phyloP scores from a whole-genome alignment of 2,113 vertebrate species.

The Neotoma lepida region DNA sequence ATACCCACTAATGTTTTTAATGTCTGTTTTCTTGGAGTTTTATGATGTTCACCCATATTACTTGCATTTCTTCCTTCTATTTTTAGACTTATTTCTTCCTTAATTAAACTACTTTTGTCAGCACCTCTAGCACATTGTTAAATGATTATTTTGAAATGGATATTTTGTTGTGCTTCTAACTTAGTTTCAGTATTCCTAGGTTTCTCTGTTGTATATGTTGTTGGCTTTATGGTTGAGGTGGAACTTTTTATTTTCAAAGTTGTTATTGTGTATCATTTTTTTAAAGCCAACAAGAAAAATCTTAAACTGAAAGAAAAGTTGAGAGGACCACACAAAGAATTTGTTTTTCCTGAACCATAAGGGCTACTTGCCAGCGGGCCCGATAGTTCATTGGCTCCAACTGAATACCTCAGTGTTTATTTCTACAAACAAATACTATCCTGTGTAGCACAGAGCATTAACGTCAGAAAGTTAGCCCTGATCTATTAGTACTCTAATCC shows the following conservation, averaged over 20 bases:
- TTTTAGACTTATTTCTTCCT: slow-evolving; percentile 35
- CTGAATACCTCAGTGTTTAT: background rate
- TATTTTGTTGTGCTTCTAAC: background rate
- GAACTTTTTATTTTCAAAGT: background rate
- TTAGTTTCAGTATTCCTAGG: background rate
- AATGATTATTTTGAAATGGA: slow-evolving; percentile 36
- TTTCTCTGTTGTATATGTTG: background rate
- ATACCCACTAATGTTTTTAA: background rate
- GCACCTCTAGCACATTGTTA: background rate
- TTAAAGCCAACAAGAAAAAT: background rate
- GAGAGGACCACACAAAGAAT: background rate
- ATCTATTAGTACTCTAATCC: background rate
- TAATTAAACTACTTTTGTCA: background rate
- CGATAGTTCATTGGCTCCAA: background rate
- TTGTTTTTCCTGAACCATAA: background rate
- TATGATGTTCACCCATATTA: background rate
- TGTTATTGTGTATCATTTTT: background rate
- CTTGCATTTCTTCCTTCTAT: slow-evolving; percentile 32
- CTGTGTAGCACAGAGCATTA: background rate
- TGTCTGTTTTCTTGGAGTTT: slow-evolving; percentile 25
- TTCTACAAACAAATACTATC: slow-evolving; percentile 8
- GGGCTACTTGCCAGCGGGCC: background rate
- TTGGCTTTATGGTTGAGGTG: slow-evolving; percentile 30
- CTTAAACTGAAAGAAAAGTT: background rate
- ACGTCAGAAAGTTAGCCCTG: background rate